phyloP scores from a whole-genome alignment of 1,140 invertebrate species.

The Drosophila dunni region DNA sequence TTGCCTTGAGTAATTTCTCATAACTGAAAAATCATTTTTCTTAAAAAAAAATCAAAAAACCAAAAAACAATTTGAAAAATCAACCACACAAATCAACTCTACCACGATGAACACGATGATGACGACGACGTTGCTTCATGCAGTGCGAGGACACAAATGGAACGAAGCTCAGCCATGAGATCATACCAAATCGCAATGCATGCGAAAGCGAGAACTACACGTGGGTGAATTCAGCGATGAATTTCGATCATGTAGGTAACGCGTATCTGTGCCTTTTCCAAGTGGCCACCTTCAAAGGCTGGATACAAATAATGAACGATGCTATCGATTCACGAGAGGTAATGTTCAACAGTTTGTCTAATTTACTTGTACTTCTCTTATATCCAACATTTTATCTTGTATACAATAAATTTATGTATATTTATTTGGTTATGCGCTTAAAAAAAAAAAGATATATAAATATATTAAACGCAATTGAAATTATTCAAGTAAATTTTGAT shows the following conservation, averaged over 20 bases:
- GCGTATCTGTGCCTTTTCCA: slow-evolving; percentile 99
- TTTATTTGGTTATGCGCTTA: slow-evolving; percentile 46
- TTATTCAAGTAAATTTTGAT: slow-evolving; percentile 61
- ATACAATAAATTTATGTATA: slow-evolving; percentile 18
- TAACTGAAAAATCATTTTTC: slow-evolving; percentile 71
- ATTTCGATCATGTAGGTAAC: slow-evolving; percentile 99
- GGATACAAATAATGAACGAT: slow-evolving; percentile 98
- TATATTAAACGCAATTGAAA: slow-evolving; percentile 31
- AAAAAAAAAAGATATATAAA: background rate
- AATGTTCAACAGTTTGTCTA: slow-evolving; percentile 70
- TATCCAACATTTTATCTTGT: background rate
- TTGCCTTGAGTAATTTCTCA: slow-evolving; percentile 51
- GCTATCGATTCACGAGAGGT: slow-evolving; percentile 98
- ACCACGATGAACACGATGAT: slow-evolving; percentile 14
- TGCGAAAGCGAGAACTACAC: slow-evolving; percentile 95
- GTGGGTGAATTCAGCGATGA: slow-evolving; percentile 98
- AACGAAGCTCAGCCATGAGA: slow-evolving; percentile 92
- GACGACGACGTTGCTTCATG: slow-evolving; percentile 13
- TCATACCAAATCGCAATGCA: slow-evolving; percentile 93
- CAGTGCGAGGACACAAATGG: slow-evolving; percentile 95
- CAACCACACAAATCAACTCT: slow-evolving; percentile 22
- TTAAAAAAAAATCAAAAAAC: slow-evolving; percentile 45
- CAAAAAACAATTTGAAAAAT: slow-evolving; percentile 43
- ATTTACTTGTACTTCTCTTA: slow-evolving; percentile 25
- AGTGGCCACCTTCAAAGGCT: slow-evolving; percentile 98